Base-by-base conservation (phyloP, 2,797 vertebrate species). In the Triplophysa bombifrons region DNA sequence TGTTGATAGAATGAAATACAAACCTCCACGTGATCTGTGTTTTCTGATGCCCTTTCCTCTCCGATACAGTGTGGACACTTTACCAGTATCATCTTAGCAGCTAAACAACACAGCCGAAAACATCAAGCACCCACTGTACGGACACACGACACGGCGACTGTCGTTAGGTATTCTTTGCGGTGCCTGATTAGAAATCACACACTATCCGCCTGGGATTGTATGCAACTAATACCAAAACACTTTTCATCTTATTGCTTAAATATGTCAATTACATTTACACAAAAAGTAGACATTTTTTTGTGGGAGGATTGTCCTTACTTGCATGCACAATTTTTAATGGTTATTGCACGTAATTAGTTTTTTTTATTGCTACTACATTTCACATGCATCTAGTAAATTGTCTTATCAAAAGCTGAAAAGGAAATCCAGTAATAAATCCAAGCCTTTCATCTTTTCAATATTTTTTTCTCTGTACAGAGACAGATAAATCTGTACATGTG, bases 21-120 rank as follows among this genome's bases (percentile, higher is more conserved):
- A 50, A 77, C 75, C 75, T 77, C 44, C 19, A 77, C 55, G 20
- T 77, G 41, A 22, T 69, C 19, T 17, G 44, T 70, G 9, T 70
- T 65, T 9, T 77, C 75, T 51, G 25, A 44, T 51, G 66, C 65
- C 34, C 61, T 60, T 8, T 77, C 65, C 6, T 70, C 66, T 30
- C 75, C 66, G 8, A 70, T 3, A 25, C 75, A 77, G 34, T 61
- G 66, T 13, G 16, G 55, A 70, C 75, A 77, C 44, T 60, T 77
- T 3, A 77, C 34, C 8, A 77, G 25, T 11, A 53, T 60, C 75
- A 77, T 77, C 38, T 70, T 70, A 66, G 5, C 2, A 77, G 53
- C 38, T 30, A 11, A 46, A 1, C 3, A 46, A 0, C 4, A n/a
- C 53, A 30, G n/a, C 53, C 19, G 4, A 30, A 60, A 61, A 63